phyloP scores from a whole-genome alignment of 2,113 vertebrate species.

The Pseudopipra pipra region DNA sequence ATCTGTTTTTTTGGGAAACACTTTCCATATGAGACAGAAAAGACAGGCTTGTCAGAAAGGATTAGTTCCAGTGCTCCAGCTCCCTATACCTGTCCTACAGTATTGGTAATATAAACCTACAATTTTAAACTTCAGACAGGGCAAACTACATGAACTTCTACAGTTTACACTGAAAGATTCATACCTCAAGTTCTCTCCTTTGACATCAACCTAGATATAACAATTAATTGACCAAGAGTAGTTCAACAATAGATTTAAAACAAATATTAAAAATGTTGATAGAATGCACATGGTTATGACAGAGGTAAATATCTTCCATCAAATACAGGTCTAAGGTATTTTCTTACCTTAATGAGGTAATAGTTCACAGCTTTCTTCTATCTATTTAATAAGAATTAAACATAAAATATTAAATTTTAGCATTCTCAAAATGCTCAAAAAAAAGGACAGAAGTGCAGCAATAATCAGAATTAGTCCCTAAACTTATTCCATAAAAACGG shows the following conservation, averaged over 20 bases:
- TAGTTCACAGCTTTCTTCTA: neutral
- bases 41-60: neutral
- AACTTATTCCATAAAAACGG: neutral
- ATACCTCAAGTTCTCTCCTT: neutral
- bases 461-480: neutral
- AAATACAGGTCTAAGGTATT: neutral
- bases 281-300: neutral
- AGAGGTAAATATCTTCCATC: neutral
- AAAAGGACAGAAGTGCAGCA: neutral
- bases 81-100: neutral
- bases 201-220: rapidly evolving
- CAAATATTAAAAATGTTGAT: neutral
- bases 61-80: neutral
- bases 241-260: neutral
- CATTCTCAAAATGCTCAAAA: neutral
- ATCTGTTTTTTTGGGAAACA: neutral
- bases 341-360: neutral
- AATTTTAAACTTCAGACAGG: neutral
- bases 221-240: neutral
- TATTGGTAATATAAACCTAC: neutral
- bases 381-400: neutral
- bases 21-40: neutral
- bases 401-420: neutral
- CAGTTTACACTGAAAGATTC: neutral
- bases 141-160: neutral